A percentile compares a stretch with the other conserved stretches of the same genome.
Evolutionary conservation across 2,888 invertebrate species (phyloP).

Genomic region (Tachina lurida): DNA sequence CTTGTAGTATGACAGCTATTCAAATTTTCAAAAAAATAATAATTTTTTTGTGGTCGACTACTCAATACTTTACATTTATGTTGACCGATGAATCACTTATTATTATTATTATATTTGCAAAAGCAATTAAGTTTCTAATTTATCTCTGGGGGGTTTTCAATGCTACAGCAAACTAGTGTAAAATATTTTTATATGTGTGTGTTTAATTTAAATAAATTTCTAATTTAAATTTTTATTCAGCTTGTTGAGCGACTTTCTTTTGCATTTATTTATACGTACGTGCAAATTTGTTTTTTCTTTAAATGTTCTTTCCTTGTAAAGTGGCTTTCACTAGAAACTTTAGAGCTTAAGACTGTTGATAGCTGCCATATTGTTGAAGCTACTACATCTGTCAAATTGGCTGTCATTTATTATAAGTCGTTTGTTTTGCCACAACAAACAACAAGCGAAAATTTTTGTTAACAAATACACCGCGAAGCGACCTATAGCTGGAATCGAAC

Average conservation of each 20-base stretch:
- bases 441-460: too few species aligned
- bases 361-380: too few species aligned
- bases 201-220: constrained; percentile 10
- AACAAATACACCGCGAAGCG: too few species aligned
- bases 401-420: too few species aligned
- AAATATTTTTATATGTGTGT: background rate
- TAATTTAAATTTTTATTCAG: constrained; percentile 15
- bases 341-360: too few species aligned
- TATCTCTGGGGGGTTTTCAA: background rate
- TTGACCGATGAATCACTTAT: constrained; percentile 23
- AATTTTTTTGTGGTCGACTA: background rate
- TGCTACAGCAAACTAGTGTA: background rate
- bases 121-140: constrained; percentile 32
- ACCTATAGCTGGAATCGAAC: too few species aligned
- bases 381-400: too few species aligned
- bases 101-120: background rate
- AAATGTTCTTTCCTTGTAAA: too few species aligned
- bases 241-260: background rate
- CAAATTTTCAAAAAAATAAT: background rate
- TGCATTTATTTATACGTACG: constrained; percentile 12
- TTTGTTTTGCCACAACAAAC: too few species aligned
- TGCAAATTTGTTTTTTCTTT: background rate
- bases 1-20: background rate
- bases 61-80: constrained; percentile 1
- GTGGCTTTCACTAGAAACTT: too few species aligned